Evolutionary conservation across 2,888 invertebrate genomes (phyloP).

Genomic region (Lasioglossum malachurum): DNA sequence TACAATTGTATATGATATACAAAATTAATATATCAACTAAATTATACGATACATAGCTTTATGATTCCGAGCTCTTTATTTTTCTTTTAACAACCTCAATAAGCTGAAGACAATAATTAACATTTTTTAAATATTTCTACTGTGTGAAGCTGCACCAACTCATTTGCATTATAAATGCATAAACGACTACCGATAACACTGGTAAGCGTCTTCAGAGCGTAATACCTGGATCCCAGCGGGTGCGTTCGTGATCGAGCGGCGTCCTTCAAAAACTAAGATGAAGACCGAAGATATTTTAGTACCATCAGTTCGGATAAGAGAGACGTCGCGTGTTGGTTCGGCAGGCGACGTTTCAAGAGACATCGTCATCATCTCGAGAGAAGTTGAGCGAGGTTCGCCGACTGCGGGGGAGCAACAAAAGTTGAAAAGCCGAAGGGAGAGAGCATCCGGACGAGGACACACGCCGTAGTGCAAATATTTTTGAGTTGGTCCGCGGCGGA

Average conservation of each 20-base stretch:
- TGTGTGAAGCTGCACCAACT: too few relatives aligned
- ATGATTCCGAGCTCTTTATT: too few relatives aligned
- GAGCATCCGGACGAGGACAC: neutral
- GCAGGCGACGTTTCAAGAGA: neutral
- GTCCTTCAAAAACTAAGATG: neutral
- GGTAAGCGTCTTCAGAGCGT: neutral
- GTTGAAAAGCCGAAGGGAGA: neutral
- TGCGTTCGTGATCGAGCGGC: neutral
- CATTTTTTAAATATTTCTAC: too few relatives aligned
- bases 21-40: too few relatives aligned
- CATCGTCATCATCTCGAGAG: neutral
- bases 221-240: neutral
- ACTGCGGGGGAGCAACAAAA: conserved; percentile 1
- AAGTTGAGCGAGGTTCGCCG: neutral
- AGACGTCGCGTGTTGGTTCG: neutral
- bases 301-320: neutral
- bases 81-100: too few relatives aligned
- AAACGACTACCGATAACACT: neutral
- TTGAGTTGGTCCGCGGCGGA: conserved; percentile 1
- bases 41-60: too few relatives aligned
- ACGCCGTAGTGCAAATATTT: conserved; percentile 20
- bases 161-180: too few relatives aligned
- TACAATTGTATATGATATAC: too few relatives aligned
- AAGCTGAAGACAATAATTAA: too few relatives aligned
- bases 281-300: neutral